Base-by-base conservation (phyloP, 1,140 invertebrate genomes). In the Spodoptera frugiperda region DNA sequence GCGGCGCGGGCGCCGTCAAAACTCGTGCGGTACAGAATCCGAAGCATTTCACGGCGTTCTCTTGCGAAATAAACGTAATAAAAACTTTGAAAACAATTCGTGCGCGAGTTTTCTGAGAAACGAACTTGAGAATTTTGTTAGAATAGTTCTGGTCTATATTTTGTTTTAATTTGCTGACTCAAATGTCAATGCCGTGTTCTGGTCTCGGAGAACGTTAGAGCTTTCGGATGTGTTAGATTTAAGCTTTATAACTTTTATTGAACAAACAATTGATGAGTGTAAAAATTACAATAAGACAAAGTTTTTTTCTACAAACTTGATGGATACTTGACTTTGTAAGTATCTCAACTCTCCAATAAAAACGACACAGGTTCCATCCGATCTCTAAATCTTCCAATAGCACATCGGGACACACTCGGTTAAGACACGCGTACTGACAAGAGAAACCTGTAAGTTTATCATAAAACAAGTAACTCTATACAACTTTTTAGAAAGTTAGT, bases 11-110 rank as follows among this genome's bases (percentile, higher is more conserved):
- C 74, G 63, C 59, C 74, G 68, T 33, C 70, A 59, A 65, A 70
- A 70, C 71, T 81, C 79, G 76, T 81, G 76, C 79, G 61, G 44
- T 77, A 65, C 76, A 72, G 76, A 70, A 68, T 70, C 54, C 48
- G 11, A 77, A 57, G 30, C 48, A 72, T 77, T 77, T 77, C 76
- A 77, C 68, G 68, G 74, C 19, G 48, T 70, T 80, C 71, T 63
- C 61, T 81, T 78, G 71, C 76, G 70, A 78, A 78, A 65, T 80
- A 55, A n/a, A 9, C 57, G 11, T 33, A 78, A 68, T 65, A 67
- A 76, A 76, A 68, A 19, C 59, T 53, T 73, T 25, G 53, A 71
- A 71, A 55, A 54, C 55, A 48, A 59, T 73, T 59, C 39, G 70
- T 59, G 19, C 44, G 44, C 44, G 39, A 48, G 63, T 67, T 73